Base-by-base conservation (phyloP, 2,113 vertebrate species). In the Plectropomus leopardus region DNA sequence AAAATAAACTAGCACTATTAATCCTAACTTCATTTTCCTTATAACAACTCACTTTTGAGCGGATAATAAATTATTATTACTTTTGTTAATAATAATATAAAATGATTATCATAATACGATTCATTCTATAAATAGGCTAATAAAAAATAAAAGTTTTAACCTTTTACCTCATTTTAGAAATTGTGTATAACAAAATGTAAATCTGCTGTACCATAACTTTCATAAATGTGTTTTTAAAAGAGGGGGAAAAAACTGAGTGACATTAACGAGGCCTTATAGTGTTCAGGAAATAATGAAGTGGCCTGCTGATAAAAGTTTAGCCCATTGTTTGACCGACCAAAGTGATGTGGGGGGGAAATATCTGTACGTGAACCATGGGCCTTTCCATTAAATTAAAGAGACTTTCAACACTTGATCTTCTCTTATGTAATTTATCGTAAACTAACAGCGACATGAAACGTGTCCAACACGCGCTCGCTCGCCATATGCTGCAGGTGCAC, bases 401-500 rank as follows among this genome's bases (percentile, higher is more conserved):
- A 26, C 54, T 5, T 76, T 57, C 15, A 47, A 32, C 78, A 80
- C 40, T 72, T 45, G 55, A 60, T 58, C 75, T 47, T 58, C 51
- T 54, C 71, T 78, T 51, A 30, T 15, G 75, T 84, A 65, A 87
- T 76, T 76, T 75, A 80, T 54, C 0, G 51, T 50, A 71, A 84
- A 79, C 55, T 51, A 61, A 69, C 77, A 57, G 53, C 53, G 14
- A 60, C 34, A 13, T 61, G 73, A 85, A 86, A 86, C 74, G 74
- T 78, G 69, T 69, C 77, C 78, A 81, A 59, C 89, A 89, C 88
- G 92, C 50, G 88, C 96, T 94, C 96, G 95, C 95, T 96, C 88
- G 92, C 97, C 96, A 96, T 98, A 97, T 97, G 97, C 94, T 93
- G 80, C 54, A 13, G 94, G 94, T 87, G 94, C 95, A 95, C 95